Evolutionary conservation across 1,140 invertebrate species (phyloP).

Genomic region (Magallana ariakensis): DNA sequence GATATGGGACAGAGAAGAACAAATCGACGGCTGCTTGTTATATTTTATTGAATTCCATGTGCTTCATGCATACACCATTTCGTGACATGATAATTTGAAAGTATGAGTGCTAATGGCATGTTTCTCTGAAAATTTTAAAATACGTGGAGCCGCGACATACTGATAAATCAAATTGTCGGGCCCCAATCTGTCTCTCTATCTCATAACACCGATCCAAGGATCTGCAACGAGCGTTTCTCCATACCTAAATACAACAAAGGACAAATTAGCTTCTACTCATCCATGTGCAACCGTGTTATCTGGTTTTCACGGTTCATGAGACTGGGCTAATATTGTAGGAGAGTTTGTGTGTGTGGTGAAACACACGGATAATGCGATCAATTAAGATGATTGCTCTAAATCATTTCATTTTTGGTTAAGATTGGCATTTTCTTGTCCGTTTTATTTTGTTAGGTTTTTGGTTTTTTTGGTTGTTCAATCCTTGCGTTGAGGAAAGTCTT

Average conservation of each 20-base stretch:
- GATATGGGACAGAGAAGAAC: too few species aligned
- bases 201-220: background rate
- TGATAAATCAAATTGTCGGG: slow-evolving; percentile 9
- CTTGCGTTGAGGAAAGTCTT: background rate
- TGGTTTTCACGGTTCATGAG: slow-evolving; percentile 17
- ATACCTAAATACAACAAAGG: slow-evolving; percentile 18
- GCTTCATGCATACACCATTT: background rate
- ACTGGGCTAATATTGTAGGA: background rate
- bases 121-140: background rate
- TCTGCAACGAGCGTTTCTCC: background rate
- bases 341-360: slow-evolving; percentile 11
- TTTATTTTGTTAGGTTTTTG: too few species aligned
- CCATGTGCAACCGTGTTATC: slow-evolving; percentile 8
- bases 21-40: background rate
- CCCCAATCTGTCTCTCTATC: slow-evolving; percentile 15
- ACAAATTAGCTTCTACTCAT: slow-evolving; percentile 33
- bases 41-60: slow-evolving; percentile 11
- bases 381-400: slow-evolving; percentile 1
- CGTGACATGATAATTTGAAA: slow-evolving; percentile 12
- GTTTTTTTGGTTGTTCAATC: background rate
- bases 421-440: background rate
- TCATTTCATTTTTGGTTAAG: background rate
- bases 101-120: background rate
- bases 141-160: background rate
- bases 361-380: background rate